A percentile compares a stretch with the other conserved stretches of the same genome.
phyloP scores from a whole-genome alignment of 1,140 invertebrate species.

The Psilanteris sp. region DNA sequence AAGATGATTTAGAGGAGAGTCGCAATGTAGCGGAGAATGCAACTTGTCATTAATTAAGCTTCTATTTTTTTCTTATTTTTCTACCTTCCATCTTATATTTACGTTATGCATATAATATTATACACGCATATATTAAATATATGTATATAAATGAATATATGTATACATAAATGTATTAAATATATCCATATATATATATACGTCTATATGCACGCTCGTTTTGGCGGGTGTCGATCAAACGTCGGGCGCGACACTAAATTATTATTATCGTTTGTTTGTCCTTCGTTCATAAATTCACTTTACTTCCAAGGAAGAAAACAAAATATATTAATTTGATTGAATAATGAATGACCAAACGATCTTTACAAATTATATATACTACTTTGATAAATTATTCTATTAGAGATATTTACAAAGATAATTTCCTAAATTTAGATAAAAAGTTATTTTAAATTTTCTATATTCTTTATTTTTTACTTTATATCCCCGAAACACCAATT shows the following conservation, averaged over 20 bases:
- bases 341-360: too few relatives aligned
- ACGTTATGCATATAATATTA: conserved; percentile 54
- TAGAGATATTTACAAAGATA: too few relatives aligned
- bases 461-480: conserved; percentile 24
- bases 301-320: too few relatives aligned
- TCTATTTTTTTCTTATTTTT: conserved; percentile 52
- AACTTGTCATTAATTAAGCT: conserved; percentile 76
- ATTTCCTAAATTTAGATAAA: too few relatives aligned
- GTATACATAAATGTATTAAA: too few relatives aligned
- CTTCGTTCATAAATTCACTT: conserved; percentile 24
- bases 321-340: too few relatives aligned
- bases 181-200: too few relatives aligned
- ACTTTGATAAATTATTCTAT: conserved; percentile 17
- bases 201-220: conserved; percentile 55
- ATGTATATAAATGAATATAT: too few relatives aligned
- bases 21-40: conserved; percentile 64
- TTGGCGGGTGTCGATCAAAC: conserved; percentile 61
- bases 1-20: conserved; percentile 68
- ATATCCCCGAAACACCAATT: conserved; percentile 44
- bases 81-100: conserved; percentile 62
- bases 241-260: conserved; percentile 54
- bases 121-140: too few relatives aligned
- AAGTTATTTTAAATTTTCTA: too few relatives aligned
- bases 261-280: conserved; percentile 23
- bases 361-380: too few relatives aligned